Evolutionary conservation across 2,888 invertebrate genomes (phyloP).

Genomic region (Ichneumoninae sp.): DNA sequence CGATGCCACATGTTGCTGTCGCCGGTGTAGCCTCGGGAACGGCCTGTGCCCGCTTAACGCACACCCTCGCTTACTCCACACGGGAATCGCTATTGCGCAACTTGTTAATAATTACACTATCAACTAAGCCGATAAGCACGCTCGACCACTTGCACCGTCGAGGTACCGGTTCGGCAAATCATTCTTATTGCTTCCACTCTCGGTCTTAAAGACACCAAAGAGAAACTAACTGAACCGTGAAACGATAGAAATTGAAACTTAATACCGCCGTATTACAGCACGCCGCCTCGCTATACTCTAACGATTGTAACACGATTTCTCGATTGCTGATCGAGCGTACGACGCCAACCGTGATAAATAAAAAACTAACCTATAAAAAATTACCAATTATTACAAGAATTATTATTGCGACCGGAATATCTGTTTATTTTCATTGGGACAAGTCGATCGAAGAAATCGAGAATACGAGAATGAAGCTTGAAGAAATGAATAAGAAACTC

Average conservation of each 20-base stretch:
- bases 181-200: slow-evolving; percentile 3
- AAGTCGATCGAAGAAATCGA: background rate
- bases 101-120: slow-evolving; percentile 37
- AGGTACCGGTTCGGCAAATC: background rate
- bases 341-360: background rate
- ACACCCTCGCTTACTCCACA: background rate
- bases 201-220: background rate
- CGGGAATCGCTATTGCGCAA: slow-evolving; percentile 51
- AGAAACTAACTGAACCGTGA: background rate
- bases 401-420: background rate
- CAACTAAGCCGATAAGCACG: slow-evolving; percentile 20
- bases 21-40: background rate
- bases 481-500: background rate
- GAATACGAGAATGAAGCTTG: background rate
- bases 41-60: background rate
- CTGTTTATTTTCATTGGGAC: background rate
- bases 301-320: too few relatives aligned
- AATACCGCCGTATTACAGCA: too few relatives aligned
- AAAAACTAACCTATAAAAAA: background rate
- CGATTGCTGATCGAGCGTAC: background rate
- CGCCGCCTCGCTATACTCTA: background rate
- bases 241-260: background rate
- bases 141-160: background rate
- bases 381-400: background rate
- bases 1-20: slow-evolving; percentile 49